Evolutionary conservation across 2,113 vertebrate species (phyloP).

Genomic region (Phylloscopus trochiloides): DNA sequence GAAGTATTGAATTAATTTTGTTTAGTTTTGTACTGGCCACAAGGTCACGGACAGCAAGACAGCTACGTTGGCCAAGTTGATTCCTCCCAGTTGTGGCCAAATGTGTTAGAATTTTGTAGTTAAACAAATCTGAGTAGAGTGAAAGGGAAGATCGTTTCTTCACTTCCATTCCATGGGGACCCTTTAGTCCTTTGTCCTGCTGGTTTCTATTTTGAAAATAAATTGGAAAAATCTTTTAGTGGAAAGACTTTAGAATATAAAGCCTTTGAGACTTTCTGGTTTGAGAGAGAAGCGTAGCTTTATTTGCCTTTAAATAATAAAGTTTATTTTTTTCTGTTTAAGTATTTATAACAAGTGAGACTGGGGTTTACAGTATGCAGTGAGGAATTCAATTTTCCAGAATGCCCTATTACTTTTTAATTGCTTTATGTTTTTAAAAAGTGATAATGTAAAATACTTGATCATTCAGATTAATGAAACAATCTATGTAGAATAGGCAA

Average conservation of each 20-base stretch:
- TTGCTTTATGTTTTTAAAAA: constrained; percentile 31
- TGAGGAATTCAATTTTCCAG: constrained; percentile 12
- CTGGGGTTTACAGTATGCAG: constrained; percentile 9
- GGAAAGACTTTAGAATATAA: constrained; percentile 24
- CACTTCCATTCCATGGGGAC: background rate
- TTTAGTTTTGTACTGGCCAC: background rate
- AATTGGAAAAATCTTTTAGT: constrained; percentile 47
- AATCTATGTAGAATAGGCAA: background rate
- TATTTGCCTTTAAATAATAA: constrained; percentile 66
- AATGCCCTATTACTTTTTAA: constrained; percentile 31
- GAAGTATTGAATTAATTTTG: background rate
- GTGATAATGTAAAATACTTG: background rate
- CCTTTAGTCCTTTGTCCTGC: constrained; percentile 32
- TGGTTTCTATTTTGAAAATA: constrained; percentile 57
- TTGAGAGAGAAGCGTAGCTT: constrained; percentile 19
- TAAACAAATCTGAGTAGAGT: background rate
- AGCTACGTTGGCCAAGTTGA: background rate
- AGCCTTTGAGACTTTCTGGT: constrained; percentile 4
- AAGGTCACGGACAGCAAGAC: background rate
- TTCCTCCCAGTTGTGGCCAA: background rate
- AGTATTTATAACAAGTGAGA: constrained; percentile 63
- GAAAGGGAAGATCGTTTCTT: background rate
- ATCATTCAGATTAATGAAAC: constrained; percentile 17
- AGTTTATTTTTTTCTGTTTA: constrained; percentile 53
- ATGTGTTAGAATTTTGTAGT: background rate